Evolutionary conservation across 2,888 invertebrate species (phyloP).

Genomic region (Pyrrhosoma nymphula): DNA sequence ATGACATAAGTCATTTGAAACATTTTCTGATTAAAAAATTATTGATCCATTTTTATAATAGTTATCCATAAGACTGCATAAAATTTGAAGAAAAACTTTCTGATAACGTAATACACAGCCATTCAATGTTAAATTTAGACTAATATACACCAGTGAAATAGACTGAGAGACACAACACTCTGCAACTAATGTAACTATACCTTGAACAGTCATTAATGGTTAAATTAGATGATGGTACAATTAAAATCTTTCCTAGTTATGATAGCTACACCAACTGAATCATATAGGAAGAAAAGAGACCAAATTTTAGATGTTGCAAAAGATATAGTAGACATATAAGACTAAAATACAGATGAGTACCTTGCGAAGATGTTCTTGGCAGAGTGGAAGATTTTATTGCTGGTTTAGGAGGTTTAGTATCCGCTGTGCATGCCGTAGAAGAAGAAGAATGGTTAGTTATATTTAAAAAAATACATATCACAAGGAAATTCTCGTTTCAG

Average conservation of each 20-base stretch:
- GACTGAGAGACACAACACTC: not conserved
- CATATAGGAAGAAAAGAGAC: not conserved
- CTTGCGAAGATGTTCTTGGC: constrained; percentile 96
- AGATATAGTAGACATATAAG: constrained; percentile 2
- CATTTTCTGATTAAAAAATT: no score
- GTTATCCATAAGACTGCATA: no score
- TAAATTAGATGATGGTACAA: not conserved
- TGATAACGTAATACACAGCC: no score
- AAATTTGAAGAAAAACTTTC: no score
- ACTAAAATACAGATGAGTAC: constrained; percentile 79
- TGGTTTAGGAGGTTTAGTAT: constrained; percentile 96
- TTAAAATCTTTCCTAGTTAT: not conserved
- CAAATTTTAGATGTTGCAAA: not conserved
- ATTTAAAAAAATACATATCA: constrained; percentile 39
- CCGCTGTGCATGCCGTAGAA: constrained; percentile 82
- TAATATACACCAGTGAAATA: not conserved
- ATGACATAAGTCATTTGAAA: no score
- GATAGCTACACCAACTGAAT: not conserved
- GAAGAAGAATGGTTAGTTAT: constrained; percentile 68
- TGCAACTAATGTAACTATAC: constrained; percentile 26
- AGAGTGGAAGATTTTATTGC: constrained; percentile 97
- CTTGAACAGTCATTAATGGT: not conserved
- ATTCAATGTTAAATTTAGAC: no score
- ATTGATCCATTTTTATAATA: no score
- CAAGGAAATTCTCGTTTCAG: constrained; percentile 40